A percentile compares a stretch with the other conserved stretches of the same genome.
These are phyloP conservation scores for Epinephelus fuscoguttatus DNA, from an alignment of 2,113 vertebrate species.

Conservation along the genomic window DNA sequence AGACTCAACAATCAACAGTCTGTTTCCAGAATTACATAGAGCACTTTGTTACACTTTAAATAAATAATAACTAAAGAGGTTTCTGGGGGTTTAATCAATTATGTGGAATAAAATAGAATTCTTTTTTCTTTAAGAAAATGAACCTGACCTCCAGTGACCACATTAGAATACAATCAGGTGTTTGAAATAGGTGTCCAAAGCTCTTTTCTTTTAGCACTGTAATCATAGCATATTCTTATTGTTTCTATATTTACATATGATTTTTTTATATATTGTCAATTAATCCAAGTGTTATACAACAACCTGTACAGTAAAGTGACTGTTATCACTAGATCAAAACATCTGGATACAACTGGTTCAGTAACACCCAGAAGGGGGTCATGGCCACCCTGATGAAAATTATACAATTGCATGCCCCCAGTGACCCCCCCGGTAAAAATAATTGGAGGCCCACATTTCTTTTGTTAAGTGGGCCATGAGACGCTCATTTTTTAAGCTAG, in stretches of 20 bases:
- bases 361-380: not conserved
- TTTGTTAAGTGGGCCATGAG: too few species aligned
- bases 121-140: not conserved
- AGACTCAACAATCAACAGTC: too few species aligned
- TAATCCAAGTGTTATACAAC: not conserved
- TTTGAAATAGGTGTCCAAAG: constrained; percentile 2
- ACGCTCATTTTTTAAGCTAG: too few species aligned
- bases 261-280: not conserved
- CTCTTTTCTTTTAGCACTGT: not conserved
- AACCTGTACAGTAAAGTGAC: not conserved
- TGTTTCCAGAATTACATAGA: too few species aligned
- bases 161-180: not conserved
- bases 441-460: too few species aligned
- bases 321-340: not conserved
- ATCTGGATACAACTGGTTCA: not conserved
- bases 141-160: not conserved
- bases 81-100: not conserved
- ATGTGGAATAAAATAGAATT: not conserved
- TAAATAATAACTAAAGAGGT: not conserved
- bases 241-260: not conserved
- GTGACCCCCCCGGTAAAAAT: too few species aligned
- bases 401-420: too few species aligned
- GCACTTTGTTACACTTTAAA: not conserved
- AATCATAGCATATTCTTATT: not conserved
- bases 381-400: too few species aligned